Evolutionary conservation across 2,888 invertebrate genomes (phyloP).

Genomic region (Drosophila meridionalis): DNA sequence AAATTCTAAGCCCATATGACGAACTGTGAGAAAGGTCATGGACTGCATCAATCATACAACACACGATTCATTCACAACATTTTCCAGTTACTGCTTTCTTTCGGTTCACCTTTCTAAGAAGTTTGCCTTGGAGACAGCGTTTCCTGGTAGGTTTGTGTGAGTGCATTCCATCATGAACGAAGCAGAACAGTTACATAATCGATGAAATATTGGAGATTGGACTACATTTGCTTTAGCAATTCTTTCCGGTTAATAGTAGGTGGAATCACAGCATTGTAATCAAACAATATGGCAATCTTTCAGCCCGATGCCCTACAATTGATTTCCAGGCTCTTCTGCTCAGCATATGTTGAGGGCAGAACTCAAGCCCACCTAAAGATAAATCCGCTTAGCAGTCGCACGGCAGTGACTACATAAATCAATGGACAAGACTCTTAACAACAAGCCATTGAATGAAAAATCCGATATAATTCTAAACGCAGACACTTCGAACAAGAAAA

Average conservation of each 20-base stretch:
- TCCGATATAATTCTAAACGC: slow-evolving; percentile 53
- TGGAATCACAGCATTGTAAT: slow-evolving; percentile 45
- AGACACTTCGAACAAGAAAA: slow-evolving; percentile 10
- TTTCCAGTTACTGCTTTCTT: slow-evolving; percentile 4
- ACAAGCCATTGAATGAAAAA: slow-evolving; percentile 65
- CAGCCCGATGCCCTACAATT: slow-evolving; percentile 38
- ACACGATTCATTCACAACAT: slow-evolving; percentile 35
- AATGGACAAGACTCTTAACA: slow-evolving; percentile 53
- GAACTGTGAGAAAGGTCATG: slow-evolving; percentile 14
- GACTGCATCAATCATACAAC: slow-evolving; percentile 7
- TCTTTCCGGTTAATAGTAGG: slow-evolving; percentile 42
- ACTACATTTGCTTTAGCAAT: slow-evolving; percentile 27
- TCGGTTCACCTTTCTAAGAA: slow-evolving; percentile 18
- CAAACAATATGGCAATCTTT: slow-evolving; percentile 67
- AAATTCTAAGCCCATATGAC: background rate
- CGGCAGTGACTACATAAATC: slow-evolving; percentile 68
- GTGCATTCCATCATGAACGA: background rate
- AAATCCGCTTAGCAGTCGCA: slow-evolving; percentile 65
- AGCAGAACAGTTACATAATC: slow-evolving; percentile 6
- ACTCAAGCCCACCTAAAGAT: slow-evolving; percentile 66
- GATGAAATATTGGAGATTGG: slow-evolving; percentile 5
- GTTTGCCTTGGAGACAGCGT: slow-evolving; percentile 8
- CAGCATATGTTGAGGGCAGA: slow-evolving; percentile 35
- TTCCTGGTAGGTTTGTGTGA: slow-evolving; percentile 30
- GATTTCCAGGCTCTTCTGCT: slow-evolving; percentile 44